Conservation (phyloP, 2,797 vertebrate genomes). For the Loriculus beryllinus region DNA sequence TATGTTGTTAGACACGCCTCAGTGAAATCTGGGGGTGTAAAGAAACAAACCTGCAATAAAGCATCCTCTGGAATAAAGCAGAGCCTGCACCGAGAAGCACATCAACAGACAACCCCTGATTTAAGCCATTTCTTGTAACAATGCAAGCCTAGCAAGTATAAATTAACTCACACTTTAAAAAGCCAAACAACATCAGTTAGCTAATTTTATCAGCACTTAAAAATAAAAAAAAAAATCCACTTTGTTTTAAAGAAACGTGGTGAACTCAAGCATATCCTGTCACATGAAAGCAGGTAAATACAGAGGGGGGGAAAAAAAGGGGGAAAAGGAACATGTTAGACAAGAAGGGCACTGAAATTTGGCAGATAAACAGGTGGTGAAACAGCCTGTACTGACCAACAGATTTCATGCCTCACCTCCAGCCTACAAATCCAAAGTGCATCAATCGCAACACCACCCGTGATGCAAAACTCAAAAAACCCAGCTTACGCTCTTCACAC, state of each 20-base stretch:
- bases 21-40: conserved; percentile 60
- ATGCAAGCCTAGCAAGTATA: conserved; percentile 34
- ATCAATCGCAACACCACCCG: not conserved
- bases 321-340: not conserved
- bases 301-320: not conserved
- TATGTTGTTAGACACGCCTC: conserved; percentile 55
- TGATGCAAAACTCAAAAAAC: not conserved
- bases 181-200: conserved; percentile 43
- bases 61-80: conserved; percentile 42
- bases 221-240: not conserved
- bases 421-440: not conserved
- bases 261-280: not conserved
- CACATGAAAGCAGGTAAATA: not conserved
- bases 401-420: not conserved
- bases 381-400: not conserved
- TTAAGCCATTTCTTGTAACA: conserved; percentile 51
- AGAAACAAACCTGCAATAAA: conserved; percentile 64
- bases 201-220: conserved; percentile 43
- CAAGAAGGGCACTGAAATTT: not conserved
- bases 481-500: not conserved
- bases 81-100: conserved; percentile 15
- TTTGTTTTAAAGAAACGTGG: conserved; percentile 30
- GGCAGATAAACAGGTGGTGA: not conserved
- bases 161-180: conserved; percentile 50
- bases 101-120: conserved; percentile 58